phyloP scores from a whole-genome alignment of 2,113 vertebrate genomes.

The Mastomys natalensis region DNA sequence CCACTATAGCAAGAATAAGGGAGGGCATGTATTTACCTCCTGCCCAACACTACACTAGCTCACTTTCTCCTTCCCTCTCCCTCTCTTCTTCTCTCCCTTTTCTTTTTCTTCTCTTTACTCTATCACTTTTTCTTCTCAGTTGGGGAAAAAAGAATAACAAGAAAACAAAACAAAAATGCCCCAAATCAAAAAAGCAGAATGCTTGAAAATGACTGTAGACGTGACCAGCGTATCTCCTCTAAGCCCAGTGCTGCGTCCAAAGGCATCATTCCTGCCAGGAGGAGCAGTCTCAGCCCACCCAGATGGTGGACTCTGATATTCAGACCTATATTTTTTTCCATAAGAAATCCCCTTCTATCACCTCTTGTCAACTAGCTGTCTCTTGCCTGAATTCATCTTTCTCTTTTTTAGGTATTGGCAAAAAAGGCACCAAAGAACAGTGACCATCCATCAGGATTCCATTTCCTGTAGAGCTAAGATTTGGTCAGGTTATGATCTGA shows the following conservation, averaged over 20 bases:
- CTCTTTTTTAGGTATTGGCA: neutral
- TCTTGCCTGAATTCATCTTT: neutral
- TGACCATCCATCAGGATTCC: neutral
- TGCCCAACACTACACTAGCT: neutral
- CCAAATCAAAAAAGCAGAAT: neutral
- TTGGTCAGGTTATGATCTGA: neutral
- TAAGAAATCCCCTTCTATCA: neutral
- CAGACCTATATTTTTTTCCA: neutral
- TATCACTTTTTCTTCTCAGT: neutral
- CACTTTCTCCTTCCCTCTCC: accelerated
- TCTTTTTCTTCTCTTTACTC: neutral
- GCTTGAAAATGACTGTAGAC: neutral
- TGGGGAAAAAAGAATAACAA: neutral
- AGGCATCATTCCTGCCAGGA: neutral
- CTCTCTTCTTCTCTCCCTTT: accelerated
- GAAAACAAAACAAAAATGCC: neutral
- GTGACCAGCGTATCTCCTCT: neutral
- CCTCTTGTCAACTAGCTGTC: neutral
- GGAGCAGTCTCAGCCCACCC: neutral
- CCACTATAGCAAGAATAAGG: neutral
- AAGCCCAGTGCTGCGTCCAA: neutral
- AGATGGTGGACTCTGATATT: neutral
- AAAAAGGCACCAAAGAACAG: neutral
- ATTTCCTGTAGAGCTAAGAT: neutral
- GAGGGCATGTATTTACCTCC: no score